Evolutionary conservation across 2,797 vertebrate species (phyloP).

Genomic region (Girardinus metallicus): DNA sequence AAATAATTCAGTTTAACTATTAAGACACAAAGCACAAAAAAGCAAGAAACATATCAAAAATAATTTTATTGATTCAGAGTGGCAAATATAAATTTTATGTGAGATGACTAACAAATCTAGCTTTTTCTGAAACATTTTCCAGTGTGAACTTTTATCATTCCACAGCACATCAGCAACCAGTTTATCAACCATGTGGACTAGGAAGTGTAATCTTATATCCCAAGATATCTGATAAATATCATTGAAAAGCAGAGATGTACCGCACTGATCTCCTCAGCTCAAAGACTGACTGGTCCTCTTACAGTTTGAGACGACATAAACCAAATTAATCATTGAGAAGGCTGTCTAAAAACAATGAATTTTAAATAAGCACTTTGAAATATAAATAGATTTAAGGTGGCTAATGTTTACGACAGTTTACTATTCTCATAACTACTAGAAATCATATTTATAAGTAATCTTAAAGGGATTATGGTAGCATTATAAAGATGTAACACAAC

Average conservation of each 20-base stretch:
- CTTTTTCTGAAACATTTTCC: slow-evolving; percentile 50
- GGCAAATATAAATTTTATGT: slow-evolving; percentile 38
- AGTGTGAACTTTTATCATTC: slow-evolving; percentile 58
- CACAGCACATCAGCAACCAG: slow-evolving; percentile 38
- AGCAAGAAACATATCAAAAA: slow-evolving; percentile 71
- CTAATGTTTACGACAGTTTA: background rate
- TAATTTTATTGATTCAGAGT: slow-evolving; percentile 76
- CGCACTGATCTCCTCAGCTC: background rate
- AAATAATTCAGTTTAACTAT: background rate
- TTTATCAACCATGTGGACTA: slow-evolving; percentile 37
- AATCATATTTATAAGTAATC: background rate
- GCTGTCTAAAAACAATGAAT: background rate
- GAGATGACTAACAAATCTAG: slow-evolving; percentile 39
- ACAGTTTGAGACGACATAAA: slow-evolving; percentile 26
- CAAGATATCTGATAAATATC: slow-evolving; percentile 25
- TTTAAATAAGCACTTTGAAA: background rate
- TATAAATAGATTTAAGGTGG: background rate
- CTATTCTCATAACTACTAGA: background rate
- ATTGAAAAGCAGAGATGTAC: slow-evolving; percentile 12
- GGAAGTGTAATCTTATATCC: slow-evolving; percentile 55
- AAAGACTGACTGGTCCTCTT: slow-evolving; percentile 15
- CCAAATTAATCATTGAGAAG: background rate
- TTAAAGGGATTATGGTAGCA: slow-evolving; percentile 6
- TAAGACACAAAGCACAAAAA: background rate
- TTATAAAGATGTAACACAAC: background rate